Evolutionary conservation across 2,797 vertebrate species (phyloP).

Genomic region (Sciurus carolinensis): DNA sequence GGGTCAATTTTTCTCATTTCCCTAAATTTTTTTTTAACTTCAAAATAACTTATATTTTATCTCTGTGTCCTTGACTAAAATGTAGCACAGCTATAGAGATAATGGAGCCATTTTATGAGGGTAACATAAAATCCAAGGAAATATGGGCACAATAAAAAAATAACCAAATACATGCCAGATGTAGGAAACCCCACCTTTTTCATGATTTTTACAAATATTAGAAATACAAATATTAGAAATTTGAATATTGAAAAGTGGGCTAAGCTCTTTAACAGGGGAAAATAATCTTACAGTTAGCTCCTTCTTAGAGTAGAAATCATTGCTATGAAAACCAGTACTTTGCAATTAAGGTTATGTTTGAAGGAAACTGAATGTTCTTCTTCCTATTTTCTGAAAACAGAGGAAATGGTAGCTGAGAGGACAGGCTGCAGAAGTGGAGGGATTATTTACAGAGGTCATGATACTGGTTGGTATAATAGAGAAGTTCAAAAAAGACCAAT

Average conservation of each 20-base stretch:
- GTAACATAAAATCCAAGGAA: constrained; percentile 31
- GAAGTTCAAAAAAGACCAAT: neutral
- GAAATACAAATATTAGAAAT: neutral
- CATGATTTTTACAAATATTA: neutral
- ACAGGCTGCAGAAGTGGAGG: neutral
- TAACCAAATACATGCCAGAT: neutral
- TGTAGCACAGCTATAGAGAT: neutral
- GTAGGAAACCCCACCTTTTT: neutral
- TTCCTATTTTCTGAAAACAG: neutral
- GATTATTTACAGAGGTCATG: neutral
- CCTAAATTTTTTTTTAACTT: constrained; percentile 18
- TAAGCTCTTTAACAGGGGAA: neutral
- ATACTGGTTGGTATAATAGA: neutral
- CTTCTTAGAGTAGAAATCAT: neutral
- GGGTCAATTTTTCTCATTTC: constrained; percentile 9
- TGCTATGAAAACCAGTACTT: constrained; percentile 15
- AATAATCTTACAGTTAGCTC: neutral
- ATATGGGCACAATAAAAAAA: neutral
- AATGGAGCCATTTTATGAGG: neutral
- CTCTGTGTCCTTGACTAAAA: constrained; percentile 34
- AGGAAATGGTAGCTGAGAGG: neutral
- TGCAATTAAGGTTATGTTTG: neutral
- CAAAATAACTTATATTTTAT: constrained; percentile 36
- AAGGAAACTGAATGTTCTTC: constrained; percentile 48
- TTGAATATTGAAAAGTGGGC: neutral